Base-by-base conservation (phyloP, 2,888 invertebrate genomes). In the Patella caerulea region DNA sequence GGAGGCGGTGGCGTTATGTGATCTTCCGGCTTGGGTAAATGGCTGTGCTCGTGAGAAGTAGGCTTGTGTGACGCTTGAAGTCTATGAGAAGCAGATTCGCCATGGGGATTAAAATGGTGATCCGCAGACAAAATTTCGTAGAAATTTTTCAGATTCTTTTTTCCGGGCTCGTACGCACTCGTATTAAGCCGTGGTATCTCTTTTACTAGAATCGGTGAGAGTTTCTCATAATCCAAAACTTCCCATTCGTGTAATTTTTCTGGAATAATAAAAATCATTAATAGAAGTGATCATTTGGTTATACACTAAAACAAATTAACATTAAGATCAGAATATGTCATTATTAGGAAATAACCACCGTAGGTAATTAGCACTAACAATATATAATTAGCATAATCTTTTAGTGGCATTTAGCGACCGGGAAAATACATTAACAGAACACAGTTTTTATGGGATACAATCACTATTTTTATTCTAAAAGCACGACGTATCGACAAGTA, bases 211-310 rank as follows among this genome's bases (percentile, higher is more conserved):
- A 83, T 72, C 0, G 71, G 72, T 9, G 75, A 71, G 7, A 86
- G 82, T 45, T 78, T 80, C 14, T 72, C 75, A 45, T 45, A 45
- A 45, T 86, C 83, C 19, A 85, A 76, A 0, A 78, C 72, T 55
- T 86, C 84, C 71, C 83, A 83, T 7, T 83, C 81, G 52, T 83
- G 81, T 11, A 86, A 77, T 65, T 86, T 83, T 75, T 87, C 87
- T 87, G 78, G 54, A 85, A 86, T 19, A 14, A 72, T 24, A 78
- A 45, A 45, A 1, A 45, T 9, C 34, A 45, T 0, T 9, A 45
- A 45, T 7, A 45, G 45, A 45, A 45, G 45, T 45, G 9, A 45
- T 45, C 9, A 45, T 45, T 45, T 45, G 45, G 45, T 45, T 45
- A 45, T 45, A 1, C 7, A 45, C 9, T 45, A 45, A 45, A 9